Evolutionary conservation across 2,113 vertebrate genomes (phyloP).

Genomic region (Ictalurus punctatus): DNA sequence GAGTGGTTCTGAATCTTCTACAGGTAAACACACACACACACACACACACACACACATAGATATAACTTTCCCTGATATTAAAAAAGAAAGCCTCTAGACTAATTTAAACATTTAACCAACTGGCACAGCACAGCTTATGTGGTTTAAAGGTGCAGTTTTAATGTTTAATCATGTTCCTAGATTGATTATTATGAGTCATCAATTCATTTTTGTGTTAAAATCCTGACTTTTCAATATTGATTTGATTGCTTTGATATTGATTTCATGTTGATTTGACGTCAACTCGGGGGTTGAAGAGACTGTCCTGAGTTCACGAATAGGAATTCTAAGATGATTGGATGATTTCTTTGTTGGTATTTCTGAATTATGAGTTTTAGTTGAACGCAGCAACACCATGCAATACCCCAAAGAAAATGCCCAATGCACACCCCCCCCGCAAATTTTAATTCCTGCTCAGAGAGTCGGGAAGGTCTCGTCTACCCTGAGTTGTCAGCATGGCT

Average conservation of each 20-base stretch:
- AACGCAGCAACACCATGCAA: no score
- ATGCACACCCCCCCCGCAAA: no score
- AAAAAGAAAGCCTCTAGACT: background rate
- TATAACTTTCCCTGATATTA: background rate
- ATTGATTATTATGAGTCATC: background rate
- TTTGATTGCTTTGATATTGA: background rate
- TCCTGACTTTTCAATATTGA: background rate
- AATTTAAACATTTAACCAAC: background rate
- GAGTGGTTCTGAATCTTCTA: background rate
- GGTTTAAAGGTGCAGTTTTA: no score
- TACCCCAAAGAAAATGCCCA: no score
- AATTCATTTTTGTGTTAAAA: no score
- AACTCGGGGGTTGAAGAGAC: background rate
- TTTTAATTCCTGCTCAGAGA: background rate
- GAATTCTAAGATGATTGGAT: no score
- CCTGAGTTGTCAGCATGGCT: background rate
- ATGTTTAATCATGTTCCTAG: background rate
- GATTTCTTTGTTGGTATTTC: no score
- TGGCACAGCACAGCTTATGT: no score
- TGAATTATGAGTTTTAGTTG: no score
- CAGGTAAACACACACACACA: conserved; percentile 1
- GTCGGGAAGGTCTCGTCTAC: background rate
- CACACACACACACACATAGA: background rate
- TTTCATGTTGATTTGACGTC: background rate
- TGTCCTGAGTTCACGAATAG: background rate